Percentiles rank a stretch among this genome's conserved stretches.
Conservation (phyloP, 2,888 invertebrate genomes). For the Phragmatobia fuliginosa region DNA sequence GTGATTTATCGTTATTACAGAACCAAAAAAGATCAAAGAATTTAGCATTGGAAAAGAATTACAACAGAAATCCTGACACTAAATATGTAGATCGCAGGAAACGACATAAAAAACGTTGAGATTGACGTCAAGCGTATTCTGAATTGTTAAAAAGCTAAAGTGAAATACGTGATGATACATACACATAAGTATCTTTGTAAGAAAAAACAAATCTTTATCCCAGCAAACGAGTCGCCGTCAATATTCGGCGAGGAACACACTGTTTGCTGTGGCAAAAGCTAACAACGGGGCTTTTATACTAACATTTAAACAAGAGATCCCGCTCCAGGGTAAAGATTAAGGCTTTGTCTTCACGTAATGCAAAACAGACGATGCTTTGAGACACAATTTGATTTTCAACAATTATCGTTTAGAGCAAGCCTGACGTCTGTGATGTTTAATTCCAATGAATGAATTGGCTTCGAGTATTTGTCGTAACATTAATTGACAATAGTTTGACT, state of each 20-base stretch:
- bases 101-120: background rate
- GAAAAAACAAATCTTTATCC: conserved; percentile 51
- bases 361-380: conserved; percentile 53
- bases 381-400: conserved; percentile 52
- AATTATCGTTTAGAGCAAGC: conserved; percentile 46
- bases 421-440: conserved; percentile 32
- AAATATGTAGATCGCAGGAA: background rate
- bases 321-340: conserved; percentile 57
- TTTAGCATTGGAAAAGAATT: background rate
- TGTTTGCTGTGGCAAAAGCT: conserved; percentile 57
- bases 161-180: conserved; percentile 51
- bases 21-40: background rate
- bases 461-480: conserved; percentile 5
- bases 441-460: conserved; percentile 29
- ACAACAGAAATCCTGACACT: background rate
- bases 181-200: conserved; percentile 43
- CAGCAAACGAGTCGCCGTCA: conserved; percentile 55
- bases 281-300: conserved; percentile 60
- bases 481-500: background rate
- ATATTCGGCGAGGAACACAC: conserved; percentile 55
- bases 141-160: conserved; percentile 34
- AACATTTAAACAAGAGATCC: conserved; percentile 67
- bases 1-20: background rate
- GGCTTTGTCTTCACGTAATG: conserved; percentile 56
- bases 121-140: conserved; percentile 13